These are phyloP conservation scores for Dromius quadrimaculatus DNA, from an alignment of 2,888 invertebrate genomes.

Conservation along the genomic window DNA sequence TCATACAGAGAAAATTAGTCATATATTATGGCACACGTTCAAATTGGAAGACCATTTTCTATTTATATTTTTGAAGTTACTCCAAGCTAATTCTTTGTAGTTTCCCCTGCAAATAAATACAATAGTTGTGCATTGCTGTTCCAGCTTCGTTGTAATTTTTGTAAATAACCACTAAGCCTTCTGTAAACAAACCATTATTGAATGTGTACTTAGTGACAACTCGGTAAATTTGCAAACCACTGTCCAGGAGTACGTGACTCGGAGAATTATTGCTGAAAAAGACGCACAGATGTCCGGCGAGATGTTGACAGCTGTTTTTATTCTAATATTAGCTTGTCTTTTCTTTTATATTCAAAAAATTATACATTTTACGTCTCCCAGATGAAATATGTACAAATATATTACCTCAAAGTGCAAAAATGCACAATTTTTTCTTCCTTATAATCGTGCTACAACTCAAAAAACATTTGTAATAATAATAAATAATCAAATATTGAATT, in stretches of 20 bases:
- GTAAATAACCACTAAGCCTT: conserved; percentile 5
- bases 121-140: conserved; percentile 41
- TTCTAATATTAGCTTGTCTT: conserved; percentile 38
- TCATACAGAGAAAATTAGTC: conserved; percentile 18
- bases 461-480: neutral
- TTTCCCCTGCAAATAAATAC: no score
- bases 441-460: neutral
- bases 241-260: conserved; percentile 46
- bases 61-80: conserved; percentile 20
- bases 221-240: conserved; percentile 49
- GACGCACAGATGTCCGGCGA: conserved; percentile 35
- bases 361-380: conserved; percentile 36
- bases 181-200: conserved; percentile 29
- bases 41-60: no score
- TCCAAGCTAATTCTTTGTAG: no score
- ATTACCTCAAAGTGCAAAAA: neutral
- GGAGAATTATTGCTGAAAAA: conserved; percentile 24
- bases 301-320: conserved; percentile 32
- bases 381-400: conserved; percentile 3
- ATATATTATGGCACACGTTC: conserved; percentile 24
- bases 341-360: conserved; percentile 45
- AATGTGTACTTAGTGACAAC: conserved; percentile 49
- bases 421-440: neutral
- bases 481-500: no score
- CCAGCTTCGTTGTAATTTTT: conserved; percentile 27